Evolutionary conservation across 2,113 vertebrate genomes (phyloP), one percentile per base, ranked within the genome.

Genomic region (Syngnathus floridae): DNA sequence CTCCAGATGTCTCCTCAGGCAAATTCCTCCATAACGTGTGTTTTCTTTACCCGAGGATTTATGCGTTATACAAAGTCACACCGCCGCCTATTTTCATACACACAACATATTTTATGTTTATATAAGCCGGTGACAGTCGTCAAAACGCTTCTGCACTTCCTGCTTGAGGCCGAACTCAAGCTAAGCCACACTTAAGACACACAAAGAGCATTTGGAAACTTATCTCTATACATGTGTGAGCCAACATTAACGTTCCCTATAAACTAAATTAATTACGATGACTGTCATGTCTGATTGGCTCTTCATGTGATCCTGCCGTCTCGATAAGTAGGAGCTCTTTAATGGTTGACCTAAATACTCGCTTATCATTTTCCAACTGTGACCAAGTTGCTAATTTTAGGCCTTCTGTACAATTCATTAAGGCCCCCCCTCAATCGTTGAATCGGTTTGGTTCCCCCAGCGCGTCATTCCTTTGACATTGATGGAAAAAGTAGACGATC

Each of bases 271-370:
- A 41, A 70, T 19, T 19, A 49, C 48, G 7, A 49, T 65, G 17
- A 49, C 31, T 31, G 69, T 41, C 52, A 26, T 35, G 60, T 68
- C 67, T 77, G 64, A 36, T 70, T 70, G 75, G 73, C 43, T 66
- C 37, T 62, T 66, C 77, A 72, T 61, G 75, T 79, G 67, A 75
- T 11, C 22, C 62, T 31, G 64, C 26, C 31, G 52, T 40, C 62
- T 40, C 58, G 19, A 80, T 71, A 81, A 75, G 70, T 62, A 64
- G 48, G 55, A 69, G 66, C n/a, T 76, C 46, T 70, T 80, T 77
- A 76, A 79, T 73, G 76, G 72, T 64, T 84, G 65, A 87, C 82
- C 84, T 73, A 84, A 88, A 88, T 89, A 86, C 77, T 57, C 38
- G 67, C 78, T 83, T 80, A 88, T 87, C 78, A 80, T 80, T 82